These are phyloP conservation scores for Buathra laborator DNA, from an alignment of 2,888 invertebrate genomes.

Conservation along the genomic window DNA sequence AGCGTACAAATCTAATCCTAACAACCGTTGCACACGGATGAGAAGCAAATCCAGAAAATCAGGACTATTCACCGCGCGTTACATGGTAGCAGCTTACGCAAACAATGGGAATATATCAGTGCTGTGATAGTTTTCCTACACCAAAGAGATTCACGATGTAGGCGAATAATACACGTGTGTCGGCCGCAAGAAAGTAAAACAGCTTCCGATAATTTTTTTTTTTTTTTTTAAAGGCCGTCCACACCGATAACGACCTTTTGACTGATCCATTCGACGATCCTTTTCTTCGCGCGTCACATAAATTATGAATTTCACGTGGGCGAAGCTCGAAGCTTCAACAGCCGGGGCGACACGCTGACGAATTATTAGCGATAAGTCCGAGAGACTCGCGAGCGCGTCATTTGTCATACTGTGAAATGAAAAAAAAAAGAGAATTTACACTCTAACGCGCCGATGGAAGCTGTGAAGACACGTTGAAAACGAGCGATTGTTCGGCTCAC, in stretches of 20 bases:
- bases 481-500: slow-evolving; percentile 62
- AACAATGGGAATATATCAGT: too few species aligned
- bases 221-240: slow-evolving; percentile 27
- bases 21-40: background rate
- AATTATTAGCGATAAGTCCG: slow-evolving; percentile 67
- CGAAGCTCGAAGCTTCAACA: slow-evolving; percentile 44
- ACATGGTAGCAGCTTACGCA: background rate
- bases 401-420: slow-evolving; percentile 62
- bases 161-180: background rate
- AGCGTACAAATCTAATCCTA: background rate
- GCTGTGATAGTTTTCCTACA: background rate
- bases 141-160: background rate
- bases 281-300: slow-evolving; percentile 41
- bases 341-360: slow-evolving; percentile 55
- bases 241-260: slow-evolving; percentile 49
- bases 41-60: background rate
- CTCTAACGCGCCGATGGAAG: slow-evolving; percentile 53
- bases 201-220: slow-evolving; percentile 44
- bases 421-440: slow-evolving; percentile 20
- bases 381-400: slow-evolving; percentile 50
- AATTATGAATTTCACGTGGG: slow-evolving; percentile 63
- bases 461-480: slow-evolving; percentile 63
- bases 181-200: slow-evolving; percentile 9
- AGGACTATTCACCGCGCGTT: background rate
- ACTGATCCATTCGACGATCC: slow-evolving; percentile 56